Percentiles rank a stretch among this genome's conserved stretches.
Conservation (phyloP, 1,140 invertebrate genomes). For the Harpegnathos saltator region DNA sequence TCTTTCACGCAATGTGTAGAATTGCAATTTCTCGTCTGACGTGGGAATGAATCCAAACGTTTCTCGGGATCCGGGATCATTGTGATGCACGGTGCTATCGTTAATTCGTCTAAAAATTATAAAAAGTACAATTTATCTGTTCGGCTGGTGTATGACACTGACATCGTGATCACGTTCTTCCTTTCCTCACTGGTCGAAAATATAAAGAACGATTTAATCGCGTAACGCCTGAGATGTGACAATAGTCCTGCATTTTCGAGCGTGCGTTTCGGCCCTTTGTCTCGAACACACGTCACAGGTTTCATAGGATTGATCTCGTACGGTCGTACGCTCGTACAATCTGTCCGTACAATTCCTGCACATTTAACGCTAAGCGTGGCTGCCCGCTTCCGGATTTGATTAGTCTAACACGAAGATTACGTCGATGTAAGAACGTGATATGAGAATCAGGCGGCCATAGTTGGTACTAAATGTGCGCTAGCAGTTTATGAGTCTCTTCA, state of each 20-base stretch:
- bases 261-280: neutral
- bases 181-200: conserved; percentile 10
- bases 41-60: conserved; percentile 20
- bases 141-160: conserved; percentile 12
- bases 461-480: conserved; percentile 17
- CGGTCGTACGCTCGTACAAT: neutral
- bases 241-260: conserved; percentile 17
- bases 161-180: conserved; percentile 27
- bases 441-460: conserved; percentile 27
- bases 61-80: conserved; percentile 6
- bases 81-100: conserved; percentile 8
- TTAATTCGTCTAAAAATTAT: conserved; percentile 44
- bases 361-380: conserved; percentile 12
- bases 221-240: conserved; percentile 12
- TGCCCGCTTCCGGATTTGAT: conserved; percentile 7
- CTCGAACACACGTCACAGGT: neutral
- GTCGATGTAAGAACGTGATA: conserved; percentile 25
- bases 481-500: neutral
- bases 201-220: conserved; percentile 30
- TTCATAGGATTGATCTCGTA: conserved; percentile 11
- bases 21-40: neutral
- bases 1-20: neutral
- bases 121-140: conserved; percentile 22
- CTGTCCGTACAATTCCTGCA: conserved; percentile 2
- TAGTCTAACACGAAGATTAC: conserved; percentile 6